These are phyloP conservation scores for Oreochromis niloticus DNA, from an alignment of 2,113 vertebrate genomes.

Conservation along the genomic window DNA sequence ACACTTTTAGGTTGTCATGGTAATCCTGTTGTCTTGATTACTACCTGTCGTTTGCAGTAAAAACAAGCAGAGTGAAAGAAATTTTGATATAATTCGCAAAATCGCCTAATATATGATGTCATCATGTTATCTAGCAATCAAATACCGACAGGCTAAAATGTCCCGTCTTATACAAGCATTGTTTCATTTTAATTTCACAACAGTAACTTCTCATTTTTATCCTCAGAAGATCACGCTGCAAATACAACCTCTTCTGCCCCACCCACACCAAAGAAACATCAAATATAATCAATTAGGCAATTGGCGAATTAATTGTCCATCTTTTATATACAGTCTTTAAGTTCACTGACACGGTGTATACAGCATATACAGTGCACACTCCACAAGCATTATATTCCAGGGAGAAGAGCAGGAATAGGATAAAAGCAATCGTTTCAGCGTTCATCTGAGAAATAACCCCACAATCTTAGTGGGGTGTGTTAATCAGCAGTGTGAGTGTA, in stretches of 20 bases:
- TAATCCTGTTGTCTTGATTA: slow-evolving; percentile 45
- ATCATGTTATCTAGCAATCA: not conserved
- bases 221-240: not conserved
- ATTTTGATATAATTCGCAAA: not conserved
- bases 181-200: not conserved
- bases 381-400: not conserved
- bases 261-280: not conserved
- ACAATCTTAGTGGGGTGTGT: slow-evolving; percentile 1
- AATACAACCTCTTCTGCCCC: not conserved
- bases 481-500: slow-evolving; percentile 1
- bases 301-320: not conserved
- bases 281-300: not conserved
- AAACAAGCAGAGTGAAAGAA: not conserved
- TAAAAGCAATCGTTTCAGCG: not conserved
- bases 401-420: not conserved
- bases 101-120: not conserved
- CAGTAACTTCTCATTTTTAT: not conserved
- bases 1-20: slow-evolving; percentile 61
- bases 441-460: slow-evolving; percentile 28
- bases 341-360: not conserved
- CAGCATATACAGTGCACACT: not conserved
- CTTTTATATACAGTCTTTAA: not conserved
- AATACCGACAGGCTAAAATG: not conserved
- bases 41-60: not conserved
- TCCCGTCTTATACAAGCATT: not conserved